A percentile compares a stretch with the other conserved stretches of the same genome.
Conservation (phyloP, 2,888 invertebrate genomes). For the Aleiodes leptofemur region DNA sequence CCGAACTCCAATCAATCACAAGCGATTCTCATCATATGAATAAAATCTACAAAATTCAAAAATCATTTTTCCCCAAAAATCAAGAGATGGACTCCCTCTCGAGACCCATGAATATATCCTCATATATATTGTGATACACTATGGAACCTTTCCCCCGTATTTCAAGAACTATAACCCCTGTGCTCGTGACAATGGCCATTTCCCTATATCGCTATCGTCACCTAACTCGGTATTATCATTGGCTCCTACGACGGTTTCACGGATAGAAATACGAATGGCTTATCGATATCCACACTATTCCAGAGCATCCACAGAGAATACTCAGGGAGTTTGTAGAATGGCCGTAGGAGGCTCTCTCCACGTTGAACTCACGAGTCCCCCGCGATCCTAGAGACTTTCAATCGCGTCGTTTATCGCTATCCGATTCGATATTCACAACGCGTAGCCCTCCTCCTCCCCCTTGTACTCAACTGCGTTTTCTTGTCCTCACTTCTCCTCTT, state of each 20-base stretch:
- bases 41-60: no score
- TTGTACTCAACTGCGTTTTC: conserved; percentile 31
- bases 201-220: conserved; percentile 51
- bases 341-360: conserved; percentile 25
- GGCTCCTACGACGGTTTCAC: conserved; percentile 49
- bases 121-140: conserved; percentile 41
- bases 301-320: conserved; percentile 40
- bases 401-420: conserved; percentile 69
- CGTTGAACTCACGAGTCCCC: conserved; percentile 24
- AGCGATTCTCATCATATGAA: no score
- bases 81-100: no score
- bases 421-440: conserved; percentile 69
- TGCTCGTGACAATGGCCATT: conserved; percentile 50
- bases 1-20: no score
- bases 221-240: conserved; percentile 60
- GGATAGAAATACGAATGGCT: conserved; percentile 63
- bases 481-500: conserved; percentile 48
- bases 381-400: conserved; percentile 60
- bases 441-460: conserved; percentile 53
- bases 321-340: conserved; percentile 20
- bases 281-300: conserved; percentile 61
- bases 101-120: no score
- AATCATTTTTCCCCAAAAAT: no score
- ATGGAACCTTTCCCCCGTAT: conserved; percentile 48
- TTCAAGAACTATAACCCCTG: conserved; percentile 49